Percentiles rank a stretch among this genome's conserved stretches.
phyloP scores from a whole-genome alignment of 2,888 invertebrate species.

The Limenitis camilla region DNA sequence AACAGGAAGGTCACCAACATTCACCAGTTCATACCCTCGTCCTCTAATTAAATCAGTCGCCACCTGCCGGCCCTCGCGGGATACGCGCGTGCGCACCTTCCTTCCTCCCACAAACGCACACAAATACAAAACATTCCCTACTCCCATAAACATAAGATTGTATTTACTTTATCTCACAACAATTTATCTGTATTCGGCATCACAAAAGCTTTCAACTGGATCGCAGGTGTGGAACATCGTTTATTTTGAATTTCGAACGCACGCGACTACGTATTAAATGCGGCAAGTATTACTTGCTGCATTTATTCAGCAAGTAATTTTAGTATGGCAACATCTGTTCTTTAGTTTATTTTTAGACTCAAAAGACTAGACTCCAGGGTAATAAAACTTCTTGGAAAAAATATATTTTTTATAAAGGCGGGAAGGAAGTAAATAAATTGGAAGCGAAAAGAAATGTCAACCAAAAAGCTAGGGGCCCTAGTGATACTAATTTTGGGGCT shows the following conservation, averaged over 20 bases:
- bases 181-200: slow-evolving; percentile 23
- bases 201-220: slow-evolving; percentile 19
- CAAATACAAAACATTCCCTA: slow-evolving; percentile 1
- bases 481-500: too few relatives aligned
- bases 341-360: too few relatives aligned
- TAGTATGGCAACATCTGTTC: too few relatives aligned
- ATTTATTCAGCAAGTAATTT: background rate
- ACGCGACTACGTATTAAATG: slow-evolving; percentile 13
- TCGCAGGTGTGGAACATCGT: slow-evolving; percentile 24
- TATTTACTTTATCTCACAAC: background rate
- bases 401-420: too few relatives aligned
- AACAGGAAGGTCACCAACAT: slow-evolving; percentile 5
- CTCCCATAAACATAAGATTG: background rate
- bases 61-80: slow-evolving; percentile 42
- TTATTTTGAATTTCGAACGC: slow-evolving; percentile 15
- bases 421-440: too few relatives aligned
- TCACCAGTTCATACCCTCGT: slow-evolving; percentile 25
- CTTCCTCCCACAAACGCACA: slow-evolving; percentile 10
- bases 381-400: too few relatives aligned
- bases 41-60: slow-evolving; percentile 57
- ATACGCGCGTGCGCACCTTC: slow-evolving; percentile 42
- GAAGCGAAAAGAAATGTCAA: too few relatives aligned
- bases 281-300: background rate
- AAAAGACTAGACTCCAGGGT: too few relatives aligned
- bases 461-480: too few relatives aligned